Evolutionary conservation across 53 echinoderm and acorn worm genomes (phyloP), one percentile per base, ranked within the genome.

Genomic region (Actinopyga echinites): DNA sequence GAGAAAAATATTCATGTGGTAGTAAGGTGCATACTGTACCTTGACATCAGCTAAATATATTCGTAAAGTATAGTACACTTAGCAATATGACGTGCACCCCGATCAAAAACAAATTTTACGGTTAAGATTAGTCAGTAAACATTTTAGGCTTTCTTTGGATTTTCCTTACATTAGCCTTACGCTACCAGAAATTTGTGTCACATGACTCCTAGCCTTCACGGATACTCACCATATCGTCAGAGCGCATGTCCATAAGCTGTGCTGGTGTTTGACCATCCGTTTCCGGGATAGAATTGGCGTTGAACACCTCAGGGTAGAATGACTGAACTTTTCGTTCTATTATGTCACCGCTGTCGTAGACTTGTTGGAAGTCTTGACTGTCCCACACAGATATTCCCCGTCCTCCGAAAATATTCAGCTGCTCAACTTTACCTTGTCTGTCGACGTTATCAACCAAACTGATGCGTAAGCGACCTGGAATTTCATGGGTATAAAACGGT

Each of bases 221-320:
- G n/a, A 49, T 23, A 57, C 61, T 28, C 31, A 93, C 93, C 86
- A 85, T 82, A 56, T 74, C 67, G 24, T 83, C 84, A 0, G 93
- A 93, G 22, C 86, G 73, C 35, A 11, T n/a, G 67, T 93, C 93
- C 80, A 69, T 71, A 6, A 83, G 28, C 26, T 68, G 36, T 30
- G 7, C 80, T 0, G 91, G 89, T 12, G 83, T 52, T 24, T 79
- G 65, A 2, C 52, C 37, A 19, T 65, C 73, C 0, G 79, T 57
- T 21, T 60, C 75, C 21, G 64, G 43, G 8, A 36, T 25, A 10
- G 89, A 82, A 13, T 74, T 57, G 12, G 82, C 89, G 75, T 93
- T 93, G 84, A 93, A 93, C 42, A 93, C 65, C 58, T 89, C 74
- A 6, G 94, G 91, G 33, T 79, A 89, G 40, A 86, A 89, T 30